Conservation (phyloP, 23 tunicate genomes). For the Halocynthia roretzi region DNA sequence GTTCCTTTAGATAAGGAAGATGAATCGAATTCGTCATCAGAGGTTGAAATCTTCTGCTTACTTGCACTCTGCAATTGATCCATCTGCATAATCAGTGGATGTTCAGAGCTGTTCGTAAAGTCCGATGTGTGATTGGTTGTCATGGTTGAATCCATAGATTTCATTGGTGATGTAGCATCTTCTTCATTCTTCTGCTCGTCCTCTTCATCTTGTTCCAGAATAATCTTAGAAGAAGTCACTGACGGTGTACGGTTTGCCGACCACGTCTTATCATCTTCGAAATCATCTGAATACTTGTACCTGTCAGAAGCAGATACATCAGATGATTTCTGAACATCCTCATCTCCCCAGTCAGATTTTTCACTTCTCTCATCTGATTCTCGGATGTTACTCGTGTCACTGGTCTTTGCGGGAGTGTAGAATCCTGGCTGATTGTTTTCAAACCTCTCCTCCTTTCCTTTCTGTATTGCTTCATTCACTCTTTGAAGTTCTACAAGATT, state of each 20-base stretch:
- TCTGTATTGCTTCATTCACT: neutral
- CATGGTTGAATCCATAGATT: neutral
- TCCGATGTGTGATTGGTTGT: neutral
- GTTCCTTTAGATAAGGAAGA: slow-evolving; percentile 10
- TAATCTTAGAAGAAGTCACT: slow-evolving; percentile 3
- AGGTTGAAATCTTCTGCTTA: slow-evolving; percentile 6
- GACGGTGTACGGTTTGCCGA: slow-evolving; percentile 24
- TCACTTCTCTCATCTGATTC: neutral
- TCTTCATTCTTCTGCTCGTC: neutral
- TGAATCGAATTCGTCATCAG: slow-evolving; percentile 11
- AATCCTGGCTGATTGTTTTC: neutral
- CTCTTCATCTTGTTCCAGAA: slow-evolving; percentile 8
- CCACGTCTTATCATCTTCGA: slow-evolving; percentile 31
- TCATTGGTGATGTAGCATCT: neutral
- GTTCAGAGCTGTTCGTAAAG: neutral
- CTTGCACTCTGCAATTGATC: slow-evolving; percentile 7
- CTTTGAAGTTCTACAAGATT: slow-evolving; percentile 4
- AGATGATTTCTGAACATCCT: neutral
- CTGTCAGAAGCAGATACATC: slow-evolving; percentile 9
- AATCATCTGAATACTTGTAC: slow-evolving; percentile 21
- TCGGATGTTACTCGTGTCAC: neutral
- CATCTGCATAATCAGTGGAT: neutral
- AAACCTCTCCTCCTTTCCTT: neutral
- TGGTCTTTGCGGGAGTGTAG: neutral
- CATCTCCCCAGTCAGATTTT: neutral